A percentile compares a stretch with the other conserved stretches of the same genome.
These are phyloP conservation scores for Semicossyphus pulcher DNA, from an alignment of 2,113 vertebrate genomes.

Conservation along the genomic window DNA sequence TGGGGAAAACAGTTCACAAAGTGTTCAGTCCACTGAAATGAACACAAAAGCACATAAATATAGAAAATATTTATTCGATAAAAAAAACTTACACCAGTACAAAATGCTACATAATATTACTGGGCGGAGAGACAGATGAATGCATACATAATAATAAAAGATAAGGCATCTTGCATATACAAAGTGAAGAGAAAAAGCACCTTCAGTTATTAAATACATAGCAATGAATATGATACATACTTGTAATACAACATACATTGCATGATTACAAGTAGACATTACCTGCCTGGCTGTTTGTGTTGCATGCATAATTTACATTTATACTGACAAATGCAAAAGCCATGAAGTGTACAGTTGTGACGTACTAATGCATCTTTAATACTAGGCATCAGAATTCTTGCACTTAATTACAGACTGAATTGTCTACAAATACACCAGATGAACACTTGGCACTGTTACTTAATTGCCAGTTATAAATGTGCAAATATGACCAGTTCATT, in stretches of 20 bases:
- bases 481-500: slow-evolving; percentile 66
- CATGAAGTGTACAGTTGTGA: slow-evolving; percentile 18
- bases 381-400: background rate
- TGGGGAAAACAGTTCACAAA: too few species aligned
- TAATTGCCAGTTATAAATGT: slow-evolving; percentile 54
- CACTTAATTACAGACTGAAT: slow-evolving; percentile 26
- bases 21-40: background rate
- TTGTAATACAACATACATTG: slow-evolving; percentile 59
- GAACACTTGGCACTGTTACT: slow-evolving; percentile 26
- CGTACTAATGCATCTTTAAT: background rate
- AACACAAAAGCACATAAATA: slow-evolving; percentile 69
- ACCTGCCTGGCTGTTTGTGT: slow-evolving; percentile 40
- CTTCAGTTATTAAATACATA: slow-evolving; percentile 74
- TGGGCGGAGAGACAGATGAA: slow-evolving; percentile 77
- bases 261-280: slow-evolving; percentile 57
- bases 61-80: slow-evolving; percentile 87
- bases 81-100: slow-evolving; percentile 82
- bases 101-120: slow-evolving; percentile 87
- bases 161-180: slow-evolving; percentile 83
- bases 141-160: slow-evolving; percentile 72
- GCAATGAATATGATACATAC: slow-evolving; percentile 56
- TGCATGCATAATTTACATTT: slow-evolving; percentile 52
- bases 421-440: slow-evolving; percentile 53
- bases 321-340: slow-evolving; percentile 39
- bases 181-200: slow-evolving; percentile 71